Evolutionary conservation across 2,113 vertebrate genomes (phyloP), one percentile per base, ranked within the genome.

Genomic region (Barbus barbus): DNA sequence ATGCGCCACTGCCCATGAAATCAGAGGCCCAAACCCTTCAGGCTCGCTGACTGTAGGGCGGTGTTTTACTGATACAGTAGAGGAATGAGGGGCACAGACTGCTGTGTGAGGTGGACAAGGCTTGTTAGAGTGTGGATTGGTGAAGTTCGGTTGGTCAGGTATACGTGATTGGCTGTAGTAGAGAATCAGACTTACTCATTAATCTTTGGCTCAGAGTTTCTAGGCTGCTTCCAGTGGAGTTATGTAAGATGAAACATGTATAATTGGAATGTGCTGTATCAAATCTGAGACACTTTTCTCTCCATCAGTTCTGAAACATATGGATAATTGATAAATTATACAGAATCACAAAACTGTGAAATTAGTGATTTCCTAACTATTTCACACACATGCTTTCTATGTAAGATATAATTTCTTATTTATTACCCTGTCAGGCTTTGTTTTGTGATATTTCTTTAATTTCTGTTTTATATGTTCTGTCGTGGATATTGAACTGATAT

Each of bases 321-420:
- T 51, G 44, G 72, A 75, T 51, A 75, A 75, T 48, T 72, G 38
- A 72, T 72, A n/a, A 72, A 72, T 44, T 72, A 24, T 41, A 28
- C 12, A 28, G 44, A 73, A n/a, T 73, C 38, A 46, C 3, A n/a
- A 72, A 72, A 72, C 36, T 1, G 22, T 72, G 69, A 74, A 74
- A 74, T 74, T 0, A 48, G n/a, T 24, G n/a, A 26, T 44, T 74
- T 28, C 44, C 16, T 69, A 22, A 69, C 18, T 20, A 4, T 22
- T 36, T 67, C 18, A 22, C 33, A 36, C n/a, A 51, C 46, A 48
- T 51, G 24, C 46, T 28, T 75, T 28, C 16, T 51, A 26, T 26
- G 24, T 46, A 51, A 20, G 44, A 51, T n/a, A n/a, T 33, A 20
- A 36, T 31, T 31, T 73, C 28, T 9, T 48, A 74, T 75, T 12